Evolutionary conservation across 2,888 invertebrate species (phyloP), one percentile per base, ranked within the genome.

Genomic region (Geophilus truncorum): DNA sequence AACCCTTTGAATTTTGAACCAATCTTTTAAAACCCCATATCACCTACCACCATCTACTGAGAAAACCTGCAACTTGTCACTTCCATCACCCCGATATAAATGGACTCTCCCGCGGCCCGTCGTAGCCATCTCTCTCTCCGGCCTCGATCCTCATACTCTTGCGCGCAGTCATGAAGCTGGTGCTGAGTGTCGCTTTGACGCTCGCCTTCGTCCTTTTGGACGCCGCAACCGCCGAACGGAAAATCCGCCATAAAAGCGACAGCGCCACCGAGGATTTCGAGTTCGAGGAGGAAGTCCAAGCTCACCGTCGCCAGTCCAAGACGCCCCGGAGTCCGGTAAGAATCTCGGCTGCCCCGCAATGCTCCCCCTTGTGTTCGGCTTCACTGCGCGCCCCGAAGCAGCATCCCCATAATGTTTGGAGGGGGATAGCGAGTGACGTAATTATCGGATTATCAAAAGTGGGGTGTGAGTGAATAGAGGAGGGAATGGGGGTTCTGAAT

Each of bases 241-340:
- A 25, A 28, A 25, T 15, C 28, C 23, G 32, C 10, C 76, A 32
- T 28, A 76, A 76, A 28, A 30, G 28, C 76, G 76, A 76, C 3
- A 32, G 32, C 7, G 76, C 28, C 76, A 76, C 18, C 28, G 76
- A 76, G 28, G 76, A 76, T 32, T 76, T 76, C 32, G 76, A 76
- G 10, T 76, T 76, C 76, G 76, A 76, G 32, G 76, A 76, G 28
- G 76, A 76, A n/a, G 28, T 32, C 12, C 76, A 76, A 28, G 32
- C 76, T 7, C 76, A 76, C 15, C 18, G 76, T n/a, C 76, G 76
- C 10, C 76, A 28, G 76, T 10, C 12, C 15, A 30, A 25, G 18
- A 3, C 28, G 76, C 76, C 25, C 15, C 76, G 32, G 4, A 76
- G 28, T 25, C 76, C 23, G 76, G 76, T 76, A 76, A 25, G 32